Percentiles rank a stretch among this genome's conserved stretches.
Evolutionary conservation across 2,797 vertebrate species (phyloP).

Genomic region (Aplochiton taeniatus): DNA sequence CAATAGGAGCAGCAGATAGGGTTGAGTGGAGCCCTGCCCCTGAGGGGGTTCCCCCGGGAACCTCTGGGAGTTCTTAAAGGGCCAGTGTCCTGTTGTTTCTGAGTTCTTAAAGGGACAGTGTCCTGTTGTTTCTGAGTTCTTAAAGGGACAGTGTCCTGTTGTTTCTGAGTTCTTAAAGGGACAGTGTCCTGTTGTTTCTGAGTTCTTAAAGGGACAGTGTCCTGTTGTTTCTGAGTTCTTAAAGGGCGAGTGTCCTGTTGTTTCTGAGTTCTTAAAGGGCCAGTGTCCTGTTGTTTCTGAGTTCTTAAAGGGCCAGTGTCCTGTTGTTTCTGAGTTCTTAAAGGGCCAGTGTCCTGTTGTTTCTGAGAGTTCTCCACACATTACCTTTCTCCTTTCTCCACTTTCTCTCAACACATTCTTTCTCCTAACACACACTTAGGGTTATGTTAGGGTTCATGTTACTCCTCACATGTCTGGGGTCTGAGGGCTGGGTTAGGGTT

Average conservation of each 20-base stretch:
- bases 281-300: slow-evolving; percentile 23
- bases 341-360: slow-evolving; percentile 53
- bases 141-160: slow-evolving; percentile 61
- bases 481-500: slow-evolving; percentile 54
- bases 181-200: slow-evolving; percentile 27
- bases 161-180: slow-evolving; percentile 63
- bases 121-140: slow-evolving; percentile 40
- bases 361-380: background rate
- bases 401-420: no score
- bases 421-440: background rate
- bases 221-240: slow-evolving; percentile 47
- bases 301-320: slow-evolving; percentile 65
- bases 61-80: slow-evolving; percentile 63
- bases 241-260: slow-evolving; percentile 57
- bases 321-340: slow-evolving; percentile 53
- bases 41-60: slow-evolving; percentile 26
- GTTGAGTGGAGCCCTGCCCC: slow-evolving; percentile 39
- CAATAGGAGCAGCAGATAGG: slow-evolving; percentile 33
- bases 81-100: slow-evolving; percentile 29
- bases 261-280: slow-evolving; percentile 64
- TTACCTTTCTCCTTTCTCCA: no score
- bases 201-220: slow-evolving; percentile 64
- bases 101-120: slow-evolving; percentile 64
- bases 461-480: slow-evolving; percentile 78
- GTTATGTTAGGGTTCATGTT: background rate